These are phyloP conservation scores for Drosophila orosa DNA, from an alignment of 1,140 invertebrate genomes.

Conservation along the genomic window DNA sequence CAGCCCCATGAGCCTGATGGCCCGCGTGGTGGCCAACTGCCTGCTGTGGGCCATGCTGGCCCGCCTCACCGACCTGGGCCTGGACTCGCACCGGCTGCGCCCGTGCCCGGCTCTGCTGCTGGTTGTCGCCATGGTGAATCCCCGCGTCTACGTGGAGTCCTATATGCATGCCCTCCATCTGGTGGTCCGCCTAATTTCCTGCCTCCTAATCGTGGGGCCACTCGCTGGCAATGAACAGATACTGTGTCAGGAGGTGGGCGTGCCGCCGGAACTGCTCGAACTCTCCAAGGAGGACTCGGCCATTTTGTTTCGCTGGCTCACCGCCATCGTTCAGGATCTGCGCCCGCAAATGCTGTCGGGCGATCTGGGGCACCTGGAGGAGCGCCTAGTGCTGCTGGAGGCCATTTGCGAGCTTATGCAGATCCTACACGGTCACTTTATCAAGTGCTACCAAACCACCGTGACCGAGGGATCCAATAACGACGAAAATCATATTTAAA, in stretches of 20 bases:
- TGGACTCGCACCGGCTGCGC: slow-evolving; percentile 42
- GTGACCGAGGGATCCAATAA: not conserved
- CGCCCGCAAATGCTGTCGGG: slow-evolving; percentile 34
- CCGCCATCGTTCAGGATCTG: slow-evolving; percentile 49
- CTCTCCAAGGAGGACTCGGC: slow-evolving; percentile 42
- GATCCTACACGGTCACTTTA: slow-evolving; percentile 24
- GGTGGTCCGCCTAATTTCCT: slow-evolving; percentile 48
- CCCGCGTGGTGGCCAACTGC: slow-evolving; percentile 51
- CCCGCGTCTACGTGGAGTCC: slow-evolving; percentile 41
- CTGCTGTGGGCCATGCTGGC: slow-evolving; percentile 60
- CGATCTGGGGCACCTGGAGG: slow-evolving; percentile 30
- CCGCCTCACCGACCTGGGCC: slow-evolving; percentile 47
- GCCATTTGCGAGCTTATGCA: slow-evolving; percentile 48
- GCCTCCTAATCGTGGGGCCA: slow-evolving; percentile 39
- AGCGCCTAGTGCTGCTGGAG: slow-evolving; percentile 54
- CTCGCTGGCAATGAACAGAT: slow-evolving; percentile 29
- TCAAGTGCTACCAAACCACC: slow-evolving; percentile 12
- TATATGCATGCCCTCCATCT: slow-evolving; percentile 60
- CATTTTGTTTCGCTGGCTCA: slow-evolving; percentile 59
- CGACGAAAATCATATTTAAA: not conserved
- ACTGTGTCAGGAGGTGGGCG: slow-evolving; percentile 45
- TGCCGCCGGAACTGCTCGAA: slow-evolving; percentile 29
- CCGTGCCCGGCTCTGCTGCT: slow-evolving; percentile 41
- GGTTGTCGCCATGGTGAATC: slow-evolving; percentile 58
- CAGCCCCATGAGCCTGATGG: slow-evolving; percentile 54